Evolutionary conservation across 2,113 vertebrate genomes (phyloP).

Genomic region (Paracanthobrama guichenoti): DNA sequence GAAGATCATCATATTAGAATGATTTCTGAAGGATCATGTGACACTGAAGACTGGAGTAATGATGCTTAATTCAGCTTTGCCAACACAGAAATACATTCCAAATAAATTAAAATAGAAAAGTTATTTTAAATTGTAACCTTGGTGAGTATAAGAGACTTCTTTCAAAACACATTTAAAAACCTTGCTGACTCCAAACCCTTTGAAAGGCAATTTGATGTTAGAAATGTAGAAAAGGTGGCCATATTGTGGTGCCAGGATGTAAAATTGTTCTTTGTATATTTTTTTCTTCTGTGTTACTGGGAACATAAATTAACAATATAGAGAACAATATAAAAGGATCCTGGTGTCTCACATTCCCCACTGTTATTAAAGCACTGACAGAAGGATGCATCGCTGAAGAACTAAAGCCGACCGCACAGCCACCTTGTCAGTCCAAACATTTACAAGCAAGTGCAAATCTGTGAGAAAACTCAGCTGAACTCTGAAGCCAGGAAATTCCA

Average conservation of each 20-base stretch:
- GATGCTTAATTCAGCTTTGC: too few relatives aligned
- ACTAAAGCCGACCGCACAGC: slow-evolving; percentile 46
- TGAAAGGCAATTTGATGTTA: too few relatives aligned
- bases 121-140: too few relatives aligned
- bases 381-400: slow-evolving; percentile 38
- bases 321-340: neutral
- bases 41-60: too few relatives aligned
- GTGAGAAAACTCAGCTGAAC: slow-evolving; percentile 64
- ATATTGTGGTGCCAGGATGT: neutral
- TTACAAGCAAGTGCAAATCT: slow-evolving; percentile 71
- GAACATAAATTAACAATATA: neutral
- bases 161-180: too few relatives aligned
- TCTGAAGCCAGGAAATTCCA: slow-evolving; percentile 73
- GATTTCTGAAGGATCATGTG: too few relatives aligned
- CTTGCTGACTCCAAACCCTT: too few relatives aligned
- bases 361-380: neutral
- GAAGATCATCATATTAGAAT: too few relatives aligned
- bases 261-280: neutral
- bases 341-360: neutral
- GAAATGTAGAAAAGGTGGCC: neutral
- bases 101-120: too few relatives aligned
- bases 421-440: slow-evolving; percentile 54
- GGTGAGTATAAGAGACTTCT: too few relatives aligned
- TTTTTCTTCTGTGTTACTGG: neutral
- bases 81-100: too few relatives aligned